Percentiles rank a stretch among this genome's conserved stretches.
phyloP scores from a whole-genome alignment of 2,888 invertebrate genomes.

The Sarcophaga subvicina region DNA sequence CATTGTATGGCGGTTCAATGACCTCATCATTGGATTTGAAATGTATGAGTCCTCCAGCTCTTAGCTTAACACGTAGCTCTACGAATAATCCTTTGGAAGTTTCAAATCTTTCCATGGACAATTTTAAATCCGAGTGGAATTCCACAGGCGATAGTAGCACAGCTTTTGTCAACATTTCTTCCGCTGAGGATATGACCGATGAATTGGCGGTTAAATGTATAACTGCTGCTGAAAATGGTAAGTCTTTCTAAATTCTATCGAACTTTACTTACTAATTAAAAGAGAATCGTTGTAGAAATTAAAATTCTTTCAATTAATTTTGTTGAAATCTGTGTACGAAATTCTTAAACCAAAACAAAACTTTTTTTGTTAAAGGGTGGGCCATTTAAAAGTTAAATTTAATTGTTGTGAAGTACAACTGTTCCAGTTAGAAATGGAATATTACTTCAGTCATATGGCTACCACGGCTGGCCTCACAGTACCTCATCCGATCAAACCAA shows the following conservation, averaged over 20 bases:
- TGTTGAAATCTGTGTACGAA: too few species aligned
- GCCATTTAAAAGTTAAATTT: too few species aligned
- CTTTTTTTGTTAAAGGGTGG: too few species aligned
- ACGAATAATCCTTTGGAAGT: constrained; percentile 59
- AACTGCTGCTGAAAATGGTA: constrained; percentile 79
- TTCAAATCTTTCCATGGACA: constrained; percentile 67
- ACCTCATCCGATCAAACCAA: too few species aligned
- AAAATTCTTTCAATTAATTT: too few species aligned
- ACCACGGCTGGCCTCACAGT: too few species aligned
- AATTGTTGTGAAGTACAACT: too few species aligned
- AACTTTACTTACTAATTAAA: too few species aligned
- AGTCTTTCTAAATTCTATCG: constrained; percentile 67
- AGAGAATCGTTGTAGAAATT: too few species aligned
- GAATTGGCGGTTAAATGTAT: constrained; percentile 77
- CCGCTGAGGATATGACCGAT: constrained; percentile 78
- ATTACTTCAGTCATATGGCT: too few species aligned
- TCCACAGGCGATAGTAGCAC: constrained; percentile 70
- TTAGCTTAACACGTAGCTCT: constrained; percentile 57
- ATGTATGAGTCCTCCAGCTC: constrained; percentile 73
- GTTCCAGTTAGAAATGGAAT: too few species aligned
- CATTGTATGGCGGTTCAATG: constrained; percentile 78
- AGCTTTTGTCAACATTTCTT: constrained; percentile 53
- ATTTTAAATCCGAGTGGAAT: constrained; percentile 74
- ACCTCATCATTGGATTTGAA: constrained; percentile 77
- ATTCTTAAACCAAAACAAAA: too few species aligned